phyloP scores from a whole-genome alignment of 1,140 invertebrate species.

The Telenomus remus region DNA sequence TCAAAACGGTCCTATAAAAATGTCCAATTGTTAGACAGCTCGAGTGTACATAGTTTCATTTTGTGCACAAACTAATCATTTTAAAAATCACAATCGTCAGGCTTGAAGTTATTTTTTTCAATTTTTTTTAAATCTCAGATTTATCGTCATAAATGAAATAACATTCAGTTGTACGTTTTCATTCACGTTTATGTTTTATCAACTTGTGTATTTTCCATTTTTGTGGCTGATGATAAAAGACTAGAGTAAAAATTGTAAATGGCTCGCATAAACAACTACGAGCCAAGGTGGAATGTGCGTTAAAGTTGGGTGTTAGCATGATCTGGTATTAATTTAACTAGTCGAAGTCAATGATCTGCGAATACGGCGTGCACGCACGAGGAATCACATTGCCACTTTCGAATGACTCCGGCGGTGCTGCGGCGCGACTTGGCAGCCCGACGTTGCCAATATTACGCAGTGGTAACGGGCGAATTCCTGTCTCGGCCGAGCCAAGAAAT shows the following conservation, averaged over 20 bases:
- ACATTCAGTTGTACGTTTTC: too few species aligned
- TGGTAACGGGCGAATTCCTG: slow-evolving; percentile 60
- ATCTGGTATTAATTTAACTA: slow-evolving; percentile 50
- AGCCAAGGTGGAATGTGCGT: slow-evolving; percentile 39
- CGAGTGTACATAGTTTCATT: too few species aligned
- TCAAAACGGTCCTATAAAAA: too few species aligned
- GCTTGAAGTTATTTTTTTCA: too few species aligned
- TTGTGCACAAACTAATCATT: too few species aligned
- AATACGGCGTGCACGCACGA: slow-evolving; percentile 56
- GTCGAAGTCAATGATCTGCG: slow-evolving; percentile 70
- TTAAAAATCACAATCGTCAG: too few species aligned
- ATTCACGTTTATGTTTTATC: too few species aligned
- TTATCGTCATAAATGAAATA: too few species aligned
- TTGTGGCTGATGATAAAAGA: too few species aligned
- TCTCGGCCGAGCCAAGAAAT: slow-evolving; percentile 52
- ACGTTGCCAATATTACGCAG: slow-evolving; percentile 60
- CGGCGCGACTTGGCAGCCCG: slow-evolving; percentile 28
- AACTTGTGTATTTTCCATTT: too few species aligned
- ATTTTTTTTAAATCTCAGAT: too few species aligned
- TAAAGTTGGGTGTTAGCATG: slow-evolving; percentile 41
- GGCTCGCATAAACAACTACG: slow-evolving; percentile 30
- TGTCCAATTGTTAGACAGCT: too few species aligned
- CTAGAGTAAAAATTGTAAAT: slow-evolving; percentile 19
- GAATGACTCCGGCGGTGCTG: slow-evolving; percentile 57
- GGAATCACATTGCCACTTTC: slow-evolving; percentile 65